phyloP scores from a whole-genome alignment of 2,113 vertebrate genomes.

The Camarhynchus parvulus region DNA sequence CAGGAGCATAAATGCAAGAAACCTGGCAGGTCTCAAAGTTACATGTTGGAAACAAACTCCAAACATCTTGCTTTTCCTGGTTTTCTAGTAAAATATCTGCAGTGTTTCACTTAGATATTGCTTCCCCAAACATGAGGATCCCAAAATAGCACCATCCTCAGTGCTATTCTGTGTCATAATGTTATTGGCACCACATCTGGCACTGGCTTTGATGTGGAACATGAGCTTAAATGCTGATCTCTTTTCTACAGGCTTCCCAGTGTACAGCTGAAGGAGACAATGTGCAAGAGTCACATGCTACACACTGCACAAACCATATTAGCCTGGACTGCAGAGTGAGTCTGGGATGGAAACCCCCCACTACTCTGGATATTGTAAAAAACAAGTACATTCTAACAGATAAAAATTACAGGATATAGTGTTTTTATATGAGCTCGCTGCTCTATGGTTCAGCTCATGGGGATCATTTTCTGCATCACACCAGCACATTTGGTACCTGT shows the following conservation, averaged over 20 bases:
- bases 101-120: not conserved
- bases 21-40: not conserved
- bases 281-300: not conserved
- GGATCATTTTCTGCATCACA: not conserved
- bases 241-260: not conserved
- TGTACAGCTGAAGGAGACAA: slow-evolving; percentile 23
- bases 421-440: not conserved
- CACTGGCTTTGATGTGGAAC: slow-evolving; percentile 21
- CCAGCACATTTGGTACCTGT: not conserved
- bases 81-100: slow-evolving; percentile 11
- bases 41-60: not conserved
- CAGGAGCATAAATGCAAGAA: not conserved
- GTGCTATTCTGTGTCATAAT: not conserved
- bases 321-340: not conserved
- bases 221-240: not conserved
- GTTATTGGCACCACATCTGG: slow-evolving; percentile 47
- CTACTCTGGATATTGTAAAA: not conserved
- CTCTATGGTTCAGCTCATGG: not conserved
- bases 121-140: not conserved
- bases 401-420: not conserved
- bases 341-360: not conserved
- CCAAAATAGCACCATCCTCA: slow-evolving; percentile 20
- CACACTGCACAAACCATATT: not conserved
- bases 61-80: not conserved
- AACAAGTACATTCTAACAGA: not conserved